phyloP scores from a whole-genome alignment of 2,888 invertebrate species.

The Busseola fusca region DNA sequence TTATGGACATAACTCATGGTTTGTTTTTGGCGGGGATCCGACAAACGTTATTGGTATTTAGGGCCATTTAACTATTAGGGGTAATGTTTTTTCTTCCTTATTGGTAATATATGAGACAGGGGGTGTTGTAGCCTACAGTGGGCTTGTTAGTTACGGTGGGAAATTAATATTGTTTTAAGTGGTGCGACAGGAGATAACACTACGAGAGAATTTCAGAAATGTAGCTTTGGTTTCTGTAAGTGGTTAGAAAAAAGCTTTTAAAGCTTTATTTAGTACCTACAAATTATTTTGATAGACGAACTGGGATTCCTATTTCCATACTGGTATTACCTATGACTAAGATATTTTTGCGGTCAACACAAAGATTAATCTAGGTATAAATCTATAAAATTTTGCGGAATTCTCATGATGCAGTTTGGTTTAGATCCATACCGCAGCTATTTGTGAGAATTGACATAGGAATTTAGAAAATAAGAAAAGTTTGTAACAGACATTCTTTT shows the following conservation, averaged over 20 bases:
- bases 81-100: constrained; percentile 75
- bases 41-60: constrained; percentile 89
- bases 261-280: not conserved
- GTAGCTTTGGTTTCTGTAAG: not conserved
- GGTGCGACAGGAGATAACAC: constrained; percentile 60
- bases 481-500: constrained; percentile 19
- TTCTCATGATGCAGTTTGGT: constrained; percentile 19
- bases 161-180: constrained; percentile 81
- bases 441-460: constrained; percentile 27
- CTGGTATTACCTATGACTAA: constrained; percentile 8
- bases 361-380: constrained; percentile 10
- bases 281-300: not conserved
- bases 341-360: constrained; percentile 6
- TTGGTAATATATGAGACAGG: constrained; percentile 82
- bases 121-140: constrained; percentile 79
- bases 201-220: constrained; percentile 20
- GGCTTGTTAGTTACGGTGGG: constrained; percentile 80
- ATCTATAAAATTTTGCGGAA: constrained; percentile 25
- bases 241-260: not conserved
- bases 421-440: constrained; percentile 8
- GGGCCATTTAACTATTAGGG: constrained; percentile 85
- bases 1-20: constrained; percentile 88
- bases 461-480: constrained; percentile 45
- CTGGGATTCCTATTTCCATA: not conserved
- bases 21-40: constrained; percentile 88